Base-by-base conservation (phyloP, 2,113 vertebrate species). In the Sinocyclocheilus anophthalmus region DNA sequence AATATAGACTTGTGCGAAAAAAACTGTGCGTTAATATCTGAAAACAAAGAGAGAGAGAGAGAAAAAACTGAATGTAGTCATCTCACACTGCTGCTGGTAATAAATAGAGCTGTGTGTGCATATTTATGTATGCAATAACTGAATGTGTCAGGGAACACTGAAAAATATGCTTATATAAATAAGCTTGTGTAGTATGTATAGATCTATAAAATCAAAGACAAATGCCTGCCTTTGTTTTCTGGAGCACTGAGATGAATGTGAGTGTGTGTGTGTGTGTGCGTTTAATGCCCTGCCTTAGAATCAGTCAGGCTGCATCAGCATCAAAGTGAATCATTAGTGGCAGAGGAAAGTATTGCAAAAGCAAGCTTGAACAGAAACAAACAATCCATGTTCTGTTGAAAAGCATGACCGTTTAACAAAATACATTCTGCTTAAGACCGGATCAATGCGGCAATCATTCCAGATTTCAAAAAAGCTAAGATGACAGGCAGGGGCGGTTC, bases 301-400 rank as follows among this genome's bases (percentile, higher is more conserved):
- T 88, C 90, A 57, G 90, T 92, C 93, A 1, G 88, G 73, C 92
- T 1, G 30, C 80, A 94, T 95, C 91, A 94, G 88, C 75, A 81
- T 94, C 92, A 94, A 85, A 92, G 45, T 82, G 76, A 82, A 79
- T 85, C 81, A 87, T 86, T 87, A 88, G 65, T 76, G 22, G 39
- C 45, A 75, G 30, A 57, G 65, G 85, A 81, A 87, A 86, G 81
- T 59, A 84, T 61, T 50, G 30, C 50, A 48, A 81, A 65, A 82
- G 16, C 16, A 77, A 20, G 30, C 67, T 26, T 85, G 45, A 69
- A 79, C 53, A 75, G 37, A 81, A 76, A 82, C 24, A 67, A 55
- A 45, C 57, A 53, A 61, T 76, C 26, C 76, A 84, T 26, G 57
- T 48, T 26, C 55, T 30, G 20, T 39, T 55, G 65, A 83, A 83